Percentiles rank a stretch among this genome's conserved stretches.
These are phyloP conservation scores for Calidris pygmaea DNA, from an alignment of 2,113 vertebrate genomes.

Conservation along the genomic window DNA sequence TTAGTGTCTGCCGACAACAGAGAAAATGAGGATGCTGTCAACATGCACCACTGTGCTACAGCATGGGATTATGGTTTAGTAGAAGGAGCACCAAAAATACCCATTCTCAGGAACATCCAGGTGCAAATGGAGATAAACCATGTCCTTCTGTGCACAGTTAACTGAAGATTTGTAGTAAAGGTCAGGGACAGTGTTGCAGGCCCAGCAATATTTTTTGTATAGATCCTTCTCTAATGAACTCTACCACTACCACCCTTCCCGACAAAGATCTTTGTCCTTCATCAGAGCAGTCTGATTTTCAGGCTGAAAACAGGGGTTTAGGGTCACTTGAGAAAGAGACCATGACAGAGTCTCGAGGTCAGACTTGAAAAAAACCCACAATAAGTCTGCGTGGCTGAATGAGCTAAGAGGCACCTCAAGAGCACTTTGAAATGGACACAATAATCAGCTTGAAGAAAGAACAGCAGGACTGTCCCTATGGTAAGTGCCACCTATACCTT, in stretches of 20 bases:
- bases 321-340: not conserved
- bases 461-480: not conserved
- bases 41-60: not conserved
- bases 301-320: not conserved
- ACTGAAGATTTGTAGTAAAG: not conserved
- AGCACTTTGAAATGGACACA: not conserved
- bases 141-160: not conserved
- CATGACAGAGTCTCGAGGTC: not conserved
- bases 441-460: not conserved
- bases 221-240: not conserved
- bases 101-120: not conserved
- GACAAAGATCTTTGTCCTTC: not conserved
- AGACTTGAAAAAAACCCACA: not conserved
- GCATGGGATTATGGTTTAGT: not conserved
- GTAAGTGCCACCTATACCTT: not conserved
- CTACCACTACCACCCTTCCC: not conserved
- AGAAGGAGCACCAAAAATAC: not conserved
- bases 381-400: not conserved
- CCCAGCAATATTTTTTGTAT: not conserved
- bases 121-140: not conserved
- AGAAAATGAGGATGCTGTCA: not conserved
- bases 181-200: not conserved
- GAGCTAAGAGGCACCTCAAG: not conserved
- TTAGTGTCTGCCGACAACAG: not conserved
- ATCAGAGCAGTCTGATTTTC: not conserved